phyloP scores from a whole-genome alignment of 2,888 invertebrate genomes.

The Pollenia amentaria region DNA sequence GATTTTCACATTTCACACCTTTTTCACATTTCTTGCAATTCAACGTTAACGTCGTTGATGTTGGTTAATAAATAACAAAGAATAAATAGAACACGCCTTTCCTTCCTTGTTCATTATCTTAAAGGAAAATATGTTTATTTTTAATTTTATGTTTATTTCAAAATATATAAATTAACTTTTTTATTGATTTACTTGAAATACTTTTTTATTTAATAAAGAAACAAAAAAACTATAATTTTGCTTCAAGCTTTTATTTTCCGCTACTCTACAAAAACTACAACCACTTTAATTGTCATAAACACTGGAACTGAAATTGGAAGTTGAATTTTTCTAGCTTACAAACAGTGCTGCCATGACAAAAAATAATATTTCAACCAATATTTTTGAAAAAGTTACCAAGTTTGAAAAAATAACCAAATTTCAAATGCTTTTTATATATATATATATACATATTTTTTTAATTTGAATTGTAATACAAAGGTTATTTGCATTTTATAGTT shows the following conservation, averaged over 20 bases:
- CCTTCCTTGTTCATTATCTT: conserved; percentile 30
- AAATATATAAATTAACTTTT: neutral
- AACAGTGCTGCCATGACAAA: neutral
- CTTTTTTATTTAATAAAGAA: conserved; percentile 18
- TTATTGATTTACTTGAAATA: neutral
- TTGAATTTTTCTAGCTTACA: neutral
- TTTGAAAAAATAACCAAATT: too few species aligned
- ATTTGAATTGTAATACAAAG: too few species aligned
- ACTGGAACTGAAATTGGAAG: conserved; percentile 66
- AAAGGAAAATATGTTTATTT: neutral
- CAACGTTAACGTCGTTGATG: conserved; percentile 28
- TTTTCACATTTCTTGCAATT: conserved; percentile 66
- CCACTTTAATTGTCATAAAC: conserved; percentile 70
- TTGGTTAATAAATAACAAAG: neutral
- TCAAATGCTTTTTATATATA: too few species aligned
- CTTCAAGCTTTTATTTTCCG: conserved; percentile 34
- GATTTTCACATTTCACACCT: conserved; percentile 76
- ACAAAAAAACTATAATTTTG: neutral
- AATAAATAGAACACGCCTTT: conserved; percentile 63
- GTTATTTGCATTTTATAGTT: too few species aligned
- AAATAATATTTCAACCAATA: too few species aligned
- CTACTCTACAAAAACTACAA: conserved; percentile 41
- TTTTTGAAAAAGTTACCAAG: too few species aligned
- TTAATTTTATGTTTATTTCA: neutral
- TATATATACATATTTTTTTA: too few species aligned